Evolutionary conservation across 2,113 vertebrate species (phyloP).

Genomic region (Brevimyrus niger): DNA sequence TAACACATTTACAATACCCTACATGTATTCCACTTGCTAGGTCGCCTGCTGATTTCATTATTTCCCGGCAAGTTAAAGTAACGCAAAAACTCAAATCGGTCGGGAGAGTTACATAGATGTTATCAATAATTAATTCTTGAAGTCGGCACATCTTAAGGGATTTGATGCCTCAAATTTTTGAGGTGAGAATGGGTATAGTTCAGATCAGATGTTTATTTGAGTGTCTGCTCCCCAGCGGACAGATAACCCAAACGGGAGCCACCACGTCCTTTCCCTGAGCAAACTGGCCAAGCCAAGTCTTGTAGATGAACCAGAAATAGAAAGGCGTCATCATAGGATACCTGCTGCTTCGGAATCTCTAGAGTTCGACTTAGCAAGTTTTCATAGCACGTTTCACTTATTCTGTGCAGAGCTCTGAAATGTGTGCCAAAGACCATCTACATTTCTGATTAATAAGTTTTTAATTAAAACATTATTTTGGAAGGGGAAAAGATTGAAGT

Average conservation of each 20-base stretch:
- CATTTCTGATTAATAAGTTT: neutral
- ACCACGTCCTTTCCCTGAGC: conserved; percentile 22
- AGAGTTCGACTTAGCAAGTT: conserved; percentile 12
- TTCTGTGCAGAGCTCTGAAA: neutral
- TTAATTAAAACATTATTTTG: neutral
- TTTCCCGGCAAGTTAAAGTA: neutral
- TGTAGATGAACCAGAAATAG: conserved; percentile 40
- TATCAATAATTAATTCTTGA: conserved; percentile 48
- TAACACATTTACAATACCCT: neutral
- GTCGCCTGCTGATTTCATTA: neutral
- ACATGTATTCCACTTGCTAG: neutral
- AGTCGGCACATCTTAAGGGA: conserved; percentile 18
- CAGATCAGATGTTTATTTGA: conserved; percentile 23
- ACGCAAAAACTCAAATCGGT: neutral
- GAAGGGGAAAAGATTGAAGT: neutral
- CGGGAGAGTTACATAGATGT: conserved; percentile 10
- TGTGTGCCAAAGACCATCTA: neutral
- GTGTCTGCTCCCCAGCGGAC: conserved; percentile 20
- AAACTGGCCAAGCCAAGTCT: conserved; percentile 46
- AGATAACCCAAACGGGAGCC: conserved; percentile 37
- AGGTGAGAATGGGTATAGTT: conserved; percentile 22
- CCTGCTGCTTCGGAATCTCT: conserved; percentile 26
- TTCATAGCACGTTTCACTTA: neutral
- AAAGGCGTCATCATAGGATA: conserved; percentile 16
- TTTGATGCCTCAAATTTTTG: conserved; percentile 19